A percentile compares a stretch with the other conserved stretches of the same genome.
Conservation (phyloP, 37 sponge, comb jelly and placozoan species). For the Cliona cf. orientalis region DNA sequence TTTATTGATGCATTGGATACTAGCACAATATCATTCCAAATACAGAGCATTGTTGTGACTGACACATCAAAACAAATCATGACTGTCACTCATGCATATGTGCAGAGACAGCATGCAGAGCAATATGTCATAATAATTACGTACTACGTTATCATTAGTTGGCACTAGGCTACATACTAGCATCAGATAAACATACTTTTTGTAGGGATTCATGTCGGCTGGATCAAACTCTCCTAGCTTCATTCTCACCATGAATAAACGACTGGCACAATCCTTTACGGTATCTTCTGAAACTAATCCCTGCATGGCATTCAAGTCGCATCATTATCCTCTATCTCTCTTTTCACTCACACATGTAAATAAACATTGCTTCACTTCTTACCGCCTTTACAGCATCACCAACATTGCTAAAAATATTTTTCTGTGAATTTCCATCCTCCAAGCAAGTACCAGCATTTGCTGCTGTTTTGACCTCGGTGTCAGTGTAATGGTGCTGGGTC, state of each 20-base stretch:
- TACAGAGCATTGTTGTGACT: no score
- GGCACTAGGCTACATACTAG: no score
- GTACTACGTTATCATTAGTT: no score
- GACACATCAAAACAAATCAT: no score
- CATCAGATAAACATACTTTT: constrained; percentile 36
- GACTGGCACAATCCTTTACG: no score
- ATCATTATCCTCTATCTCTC: constrained; percentile 20
- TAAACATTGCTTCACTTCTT: neutral
- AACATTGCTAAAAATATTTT: constrained; percentile 47
- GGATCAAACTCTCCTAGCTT: constrained; percentile 80
- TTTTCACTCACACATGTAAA: neutral
- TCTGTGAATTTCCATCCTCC: constrained; percentile 31
- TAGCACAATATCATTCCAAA: no score
- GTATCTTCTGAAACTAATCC: constrained; percentile 38
- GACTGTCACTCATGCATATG: no score
- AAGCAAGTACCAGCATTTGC: constrained; percentile 39
- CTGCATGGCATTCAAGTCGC: constrained; percentile 33
- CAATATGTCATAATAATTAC: no score
- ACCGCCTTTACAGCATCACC: constrained; percentile 39
- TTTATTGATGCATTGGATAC: no score
- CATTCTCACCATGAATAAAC: no score
- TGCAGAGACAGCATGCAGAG: no score
- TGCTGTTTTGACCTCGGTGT: constrained; percentile 20
- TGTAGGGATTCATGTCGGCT: constrained; percentile 66
- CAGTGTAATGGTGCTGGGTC: constrained; percentile 48